These are phyloP conservation scores for Delia radicum DNA, from an alignment of 1,140 invertebrate species.

Conservation along the genomic window DNA sequence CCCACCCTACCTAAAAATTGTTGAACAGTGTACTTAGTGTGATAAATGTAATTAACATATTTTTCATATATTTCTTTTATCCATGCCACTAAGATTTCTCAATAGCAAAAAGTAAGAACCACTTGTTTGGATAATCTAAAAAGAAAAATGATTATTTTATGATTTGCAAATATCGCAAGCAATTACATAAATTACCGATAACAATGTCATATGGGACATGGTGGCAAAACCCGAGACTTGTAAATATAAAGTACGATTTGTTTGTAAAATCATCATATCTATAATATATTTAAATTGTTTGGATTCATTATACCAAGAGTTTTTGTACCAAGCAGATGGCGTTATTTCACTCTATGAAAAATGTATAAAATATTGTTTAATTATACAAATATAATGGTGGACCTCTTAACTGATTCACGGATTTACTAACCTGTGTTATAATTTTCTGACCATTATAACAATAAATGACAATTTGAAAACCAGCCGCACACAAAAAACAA, in stretches of 20 bases:
- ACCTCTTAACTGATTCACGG: not conserved
- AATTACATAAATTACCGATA: not conserved
- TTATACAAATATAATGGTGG: not conserved
- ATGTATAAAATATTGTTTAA: not conserved
- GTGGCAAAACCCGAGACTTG: slow-evolving; percentile 14
- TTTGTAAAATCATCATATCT: not conserved
- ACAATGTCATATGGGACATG: slow-evolving; percentile 13
- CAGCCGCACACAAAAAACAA: slow-evolving; percentile 10
- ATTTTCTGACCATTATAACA: slow-evolving; percentile 13
- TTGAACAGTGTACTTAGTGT: too few relatives aligned
- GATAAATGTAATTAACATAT: not conserved
- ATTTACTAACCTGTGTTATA: not conserved
- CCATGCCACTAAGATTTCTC: slow-evolving; percentile 1
- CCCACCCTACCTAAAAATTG: too few relatives aligned
- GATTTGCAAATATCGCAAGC: not conserved
- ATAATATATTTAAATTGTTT: slow-evolving; percentile 14
- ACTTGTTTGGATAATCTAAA: slow-evolving; percentile 9
- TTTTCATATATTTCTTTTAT: not conserved
- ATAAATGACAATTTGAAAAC: slow-evolving; percentile 6
- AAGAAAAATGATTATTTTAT: not conserved
- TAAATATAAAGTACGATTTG: not conserved
- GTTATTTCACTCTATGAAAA: not conserved
- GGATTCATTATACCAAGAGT: not conserved
- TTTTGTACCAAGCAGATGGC: not conserved
- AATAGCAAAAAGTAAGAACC: not conserved